Conservation (phyloP, 1,140 invertebrate species). For the Kradibia gibbosae region DNA sequence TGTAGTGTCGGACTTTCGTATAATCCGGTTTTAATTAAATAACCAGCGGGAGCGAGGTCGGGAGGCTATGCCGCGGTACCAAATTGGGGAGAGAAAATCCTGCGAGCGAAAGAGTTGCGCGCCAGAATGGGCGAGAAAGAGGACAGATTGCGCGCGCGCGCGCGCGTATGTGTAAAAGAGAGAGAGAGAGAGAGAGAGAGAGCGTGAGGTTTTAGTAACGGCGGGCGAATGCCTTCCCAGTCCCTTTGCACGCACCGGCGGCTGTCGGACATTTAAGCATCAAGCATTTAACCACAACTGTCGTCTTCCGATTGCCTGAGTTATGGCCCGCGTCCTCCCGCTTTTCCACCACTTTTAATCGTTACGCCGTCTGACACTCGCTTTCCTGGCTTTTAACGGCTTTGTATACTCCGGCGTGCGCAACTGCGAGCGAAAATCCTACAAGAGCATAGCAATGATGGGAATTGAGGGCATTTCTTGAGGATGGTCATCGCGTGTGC, state of each 20-base stretch:
- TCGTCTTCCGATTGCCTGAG: slow-evolving; percentile 67
- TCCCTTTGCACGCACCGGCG: slow-evolving; percentile 48
- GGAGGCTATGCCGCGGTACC: background rate
- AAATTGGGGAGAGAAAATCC: slow-evolving; percentile 17
- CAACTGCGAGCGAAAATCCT: background rate
- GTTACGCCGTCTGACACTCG: slow-evolving; percentile 21
- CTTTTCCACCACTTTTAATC: slow-evolving; percentile 20
- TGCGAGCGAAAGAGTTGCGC: slow-evolving; percentile 29
- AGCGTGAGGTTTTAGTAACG: slow-evolving; percentile 2
- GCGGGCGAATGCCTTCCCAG: background rate
- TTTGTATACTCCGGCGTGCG: background rate
- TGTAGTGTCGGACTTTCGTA: slow-evolving; percentile 47
- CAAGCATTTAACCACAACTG: slow-evolving; percentile 72
- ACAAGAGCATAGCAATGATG: background rate
- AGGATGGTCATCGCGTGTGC: no score
- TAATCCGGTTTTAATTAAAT: slow-evolving; percentile 71
- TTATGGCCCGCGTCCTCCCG: slow-evolving; percentile 50
- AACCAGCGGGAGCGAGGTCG: slow-evolving; percentile 52
- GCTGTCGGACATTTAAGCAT: slow-evolving; percentile 59
- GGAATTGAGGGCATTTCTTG: no score
- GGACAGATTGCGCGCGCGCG: no score
- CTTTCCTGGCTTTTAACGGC: slow-evolving; percentile 18
- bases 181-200: background rate
- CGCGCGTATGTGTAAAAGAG: background rate
- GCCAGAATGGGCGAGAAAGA: no score